Percentiles rank a stretch among this genome's conserved stretches.
Conservation (phyloP, 1,140 invertebrate species). For the Triops longicaudatus region DNA sequence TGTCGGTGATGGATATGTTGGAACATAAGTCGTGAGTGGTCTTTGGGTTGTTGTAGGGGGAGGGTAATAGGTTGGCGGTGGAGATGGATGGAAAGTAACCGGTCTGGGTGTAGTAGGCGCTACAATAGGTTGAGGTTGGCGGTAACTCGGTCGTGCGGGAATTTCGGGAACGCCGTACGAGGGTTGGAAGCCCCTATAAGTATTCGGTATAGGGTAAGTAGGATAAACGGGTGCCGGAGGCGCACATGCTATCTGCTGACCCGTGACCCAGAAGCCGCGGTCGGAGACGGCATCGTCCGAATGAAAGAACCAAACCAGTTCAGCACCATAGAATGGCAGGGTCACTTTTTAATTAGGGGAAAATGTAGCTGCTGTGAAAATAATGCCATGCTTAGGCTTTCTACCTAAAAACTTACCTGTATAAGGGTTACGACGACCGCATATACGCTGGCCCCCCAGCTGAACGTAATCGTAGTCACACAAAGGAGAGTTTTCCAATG, state of each 20-base stretch:
- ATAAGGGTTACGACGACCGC: constrained; percentile 20
- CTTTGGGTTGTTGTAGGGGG: background rate
- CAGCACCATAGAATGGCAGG: constrained; percentile 26
- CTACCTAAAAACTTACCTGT: constrained; percentile 18
- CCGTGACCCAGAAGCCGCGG: constrained; percentile 31
- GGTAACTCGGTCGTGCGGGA: background rate
- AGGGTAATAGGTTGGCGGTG: constrained; percentile 12
- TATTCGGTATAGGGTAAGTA: background rate
- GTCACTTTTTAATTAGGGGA: constrained; percentile 20
- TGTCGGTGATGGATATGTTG: background rate
- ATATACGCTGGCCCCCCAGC: constrained; percentile 24
- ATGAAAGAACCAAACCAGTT: constrained; percentile 29
- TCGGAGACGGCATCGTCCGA: constrained; percentile 26
- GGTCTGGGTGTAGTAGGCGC: constrained; percentile 2
- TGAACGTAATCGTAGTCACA: constrained; percentile 29
- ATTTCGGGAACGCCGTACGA: background rate
- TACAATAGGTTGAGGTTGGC: background rate
- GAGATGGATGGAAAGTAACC: background rate
- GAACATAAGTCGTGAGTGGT: background rate
- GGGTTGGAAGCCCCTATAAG: background rate
- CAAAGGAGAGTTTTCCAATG: constrained; percentile 29
- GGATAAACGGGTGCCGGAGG: background rate
- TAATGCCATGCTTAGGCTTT: background rate
- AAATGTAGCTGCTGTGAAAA: background rate
- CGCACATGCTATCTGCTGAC: constrained; percentile 28